A percentile compares a stretch with the other conserved stretches of the same genome.
These are phyloP conservation scores for Cygnus buccinator DNA, from an alignment of 2,113 vertebrate species.

Conservation along the genomic window DNA sequence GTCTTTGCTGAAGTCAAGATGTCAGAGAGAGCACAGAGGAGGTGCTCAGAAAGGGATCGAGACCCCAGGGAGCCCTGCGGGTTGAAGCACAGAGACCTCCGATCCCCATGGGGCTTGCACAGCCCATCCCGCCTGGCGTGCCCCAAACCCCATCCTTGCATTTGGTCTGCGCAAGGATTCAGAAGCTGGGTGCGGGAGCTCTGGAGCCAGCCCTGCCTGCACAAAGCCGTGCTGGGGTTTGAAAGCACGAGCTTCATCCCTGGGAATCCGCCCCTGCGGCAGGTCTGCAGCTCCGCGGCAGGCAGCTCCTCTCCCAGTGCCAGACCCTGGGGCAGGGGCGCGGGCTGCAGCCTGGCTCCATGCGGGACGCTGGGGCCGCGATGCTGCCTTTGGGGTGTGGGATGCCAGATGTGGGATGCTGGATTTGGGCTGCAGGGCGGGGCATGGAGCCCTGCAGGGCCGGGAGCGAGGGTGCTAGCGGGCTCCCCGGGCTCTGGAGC, in stretches of 20 bases:
- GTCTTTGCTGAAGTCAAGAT: background rate
- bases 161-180: background rate
- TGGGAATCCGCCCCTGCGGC: background rate
- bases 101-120: background rate
- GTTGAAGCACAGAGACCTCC: background rate
- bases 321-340: background rate
- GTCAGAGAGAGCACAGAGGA: fast-evolving
- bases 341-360: background rate
- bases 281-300: background rate
- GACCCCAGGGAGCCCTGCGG: background rate
- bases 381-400: background rate
- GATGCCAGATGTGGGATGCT: background rate
- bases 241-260: background rate
- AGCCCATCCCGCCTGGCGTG: background rate
- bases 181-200: background rate
- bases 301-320: background rate
- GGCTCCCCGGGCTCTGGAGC: background rate
- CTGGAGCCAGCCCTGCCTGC: background rate
- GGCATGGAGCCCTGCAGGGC: background rate
- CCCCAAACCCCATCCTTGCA: background rate
- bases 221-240: background rate
- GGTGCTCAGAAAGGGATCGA: background rate
- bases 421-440: background rate
- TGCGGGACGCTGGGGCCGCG: background rate
- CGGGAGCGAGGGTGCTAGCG: fast-evolving